Conservation (phyloP, 2,888 invertebrate genomes). For the Clivina fossor region DNA sequence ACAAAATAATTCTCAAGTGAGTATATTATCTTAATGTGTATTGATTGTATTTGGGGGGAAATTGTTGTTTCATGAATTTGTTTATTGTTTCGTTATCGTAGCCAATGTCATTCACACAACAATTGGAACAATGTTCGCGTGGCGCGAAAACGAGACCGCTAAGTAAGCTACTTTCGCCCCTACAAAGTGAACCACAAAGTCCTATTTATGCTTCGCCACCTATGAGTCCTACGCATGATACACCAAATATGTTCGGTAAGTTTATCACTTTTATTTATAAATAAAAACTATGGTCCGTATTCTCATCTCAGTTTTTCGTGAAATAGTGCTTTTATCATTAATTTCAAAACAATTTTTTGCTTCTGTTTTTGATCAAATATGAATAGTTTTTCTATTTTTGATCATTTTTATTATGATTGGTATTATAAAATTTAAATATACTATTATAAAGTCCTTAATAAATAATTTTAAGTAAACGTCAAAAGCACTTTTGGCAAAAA, state of each 20-base stretch:
- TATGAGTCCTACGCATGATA: slow-evolving; percentile 58
- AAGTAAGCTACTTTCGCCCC: slow-evolving; percentile 61
- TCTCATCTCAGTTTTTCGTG: too few relatives aligned
- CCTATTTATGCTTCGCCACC: slow-evolving; percentile 72
- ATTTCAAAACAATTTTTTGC: too few relatives aligned
- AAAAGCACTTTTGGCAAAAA: too few relatives aligned
- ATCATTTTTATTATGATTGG: too few relatives aligned
- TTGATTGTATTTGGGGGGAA: neutral
- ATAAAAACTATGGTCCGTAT: too few relatives aligned
- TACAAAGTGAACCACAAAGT: slow-evolving; percentile 68
- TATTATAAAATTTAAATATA: too few relatives aligned
- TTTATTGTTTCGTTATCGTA: slow-evolving; percentile 53
- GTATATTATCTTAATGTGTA: neutral
- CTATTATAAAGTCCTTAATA: too few relatives aligned
- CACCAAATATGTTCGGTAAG: slow-evolving; percentile 51
- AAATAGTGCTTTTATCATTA: too few relatives aligned
- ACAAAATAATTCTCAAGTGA: slow-evolving; percentile 45
- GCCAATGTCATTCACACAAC: slow-evolving; percentile 88
- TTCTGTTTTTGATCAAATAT: too few relatives aligned
- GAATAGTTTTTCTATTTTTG: too few relatives aligned
- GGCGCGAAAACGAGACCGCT: slow-evolving; percentile 66
- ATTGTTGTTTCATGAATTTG: too few relatives aligned
- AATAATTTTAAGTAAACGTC: too few relatives aligned
- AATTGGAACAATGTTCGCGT: slow-evolving; percentile 82
- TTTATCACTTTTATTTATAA: neutral